Evolutionary conservation across 2,113 vertebrate species (phyloP), one percentile per base, ranked within the genome.

Genomic region (Sorex araneus): DNA sequence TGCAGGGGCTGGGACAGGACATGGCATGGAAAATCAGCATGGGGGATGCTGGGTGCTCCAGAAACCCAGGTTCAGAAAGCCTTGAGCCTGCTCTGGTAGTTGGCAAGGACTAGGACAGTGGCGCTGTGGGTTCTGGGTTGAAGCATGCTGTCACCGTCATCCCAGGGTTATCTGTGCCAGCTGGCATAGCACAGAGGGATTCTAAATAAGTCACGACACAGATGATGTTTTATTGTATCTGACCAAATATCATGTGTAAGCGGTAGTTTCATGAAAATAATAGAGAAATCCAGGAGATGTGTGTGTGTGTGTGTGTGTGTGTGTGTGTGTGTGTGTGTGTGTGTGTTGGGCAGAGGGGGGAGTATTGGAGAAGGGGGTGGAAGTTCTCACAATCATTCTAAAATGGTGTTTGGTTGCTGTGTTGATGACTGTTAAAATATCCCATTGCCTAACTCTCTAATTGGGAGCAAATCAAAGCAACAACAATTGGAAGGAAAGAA

Each of bases 371-470:
- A 77, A 78, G 23, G 8, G 67, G 66, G 60, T 4, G 45, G n/a
- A n/a, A 82, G 63, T 74, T 87, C 84, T 87, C 57, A 25, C 19
- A 60, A 60, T 84, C 21, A 12, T 47, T 90, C 50, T 73, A 73
- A 57, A 77, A 78, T 32, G 36, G 45, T 5, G 25, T 12, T 30
- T 57, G 27, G 71, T 57, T 34, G 34, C 54, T 73, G 64, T 34
- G 32, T 71, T 19, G 45, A 34, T 11, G n/a, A 60, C 66, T 60
- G 30, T 77, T 74, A 40, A 66, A 57, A 36, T 19, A 67, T 36
- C 67, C 30, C 18, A 73, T 69, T 45, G 77, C 16, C 45, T 67
- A 47, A 57, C 71, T n/a, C n/a, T 60, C 45, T 9, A 23, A 63
- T 0, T 79, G 78, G 73, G 79, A 87, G 79, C 36, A 84, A 87